Evolutionary conservation across 2,797 vertebrate species (phyloP).

Genomic region (Lemur catta): DNA sequence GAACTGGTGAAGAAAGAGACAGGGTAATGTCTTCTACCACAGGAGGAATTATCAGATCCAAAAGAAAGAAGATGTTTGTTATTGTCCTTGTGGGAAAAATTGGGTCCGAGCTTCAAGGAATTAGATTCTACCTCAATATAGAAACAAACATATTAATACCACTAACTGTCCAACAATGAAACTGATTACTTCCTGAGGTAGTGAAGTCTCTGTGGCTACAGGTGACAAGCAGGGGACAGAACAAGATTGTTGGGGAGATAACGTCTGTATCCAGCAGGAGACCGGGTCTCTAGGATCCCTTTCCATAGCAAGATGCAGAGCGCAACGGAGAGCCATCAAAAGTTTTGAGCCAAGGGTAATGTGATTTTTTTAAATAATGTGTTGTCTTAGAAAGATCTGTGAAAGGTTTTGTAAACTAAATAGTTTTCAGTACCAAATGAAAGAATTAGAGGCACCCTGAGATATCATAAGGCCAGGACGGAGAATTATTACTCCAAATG

Average conservation of each 20-base stretch:
- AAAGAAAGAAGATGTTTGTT: neutral
- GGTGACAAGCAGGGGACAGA: neutral
- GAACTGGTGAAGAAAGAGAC: neutral
- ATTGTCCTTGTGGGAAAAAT: neutral
- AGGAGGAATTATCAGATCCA: neutral
- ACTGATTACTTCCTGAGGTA: neutral
- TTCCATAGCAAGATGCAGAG: neutral
- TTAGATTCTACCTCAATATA: neutral
- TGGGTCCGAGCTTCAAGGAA: neutral
- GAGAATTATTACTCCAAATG: neutral
- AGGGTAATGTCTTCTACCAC: neutral
- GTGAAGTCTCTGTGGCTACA: neutral
- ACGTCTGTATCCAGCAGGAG: neutral
- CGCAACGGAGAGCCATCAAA: neutral
- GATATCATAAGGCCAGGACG: neutral
- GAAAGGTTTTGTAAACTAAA: neutral
- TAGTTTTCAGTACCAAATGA: neutral
- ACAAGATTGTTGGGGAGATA: neutral
- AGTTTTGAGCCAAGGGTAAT: neutral
- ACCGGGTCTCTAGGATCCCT: neutral
- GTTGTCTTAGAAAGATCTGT: neutral
- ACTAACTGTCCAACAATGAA: neutral
- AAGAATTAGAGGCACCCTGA: slow-evolving; percentile 12
- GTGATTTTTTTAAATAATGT: neutral
- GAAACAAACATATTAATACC: neutral